Base-by-base conservation (phyloP, 2,888 invertebrate genomes). In the Cheilosia soror region DNA sequence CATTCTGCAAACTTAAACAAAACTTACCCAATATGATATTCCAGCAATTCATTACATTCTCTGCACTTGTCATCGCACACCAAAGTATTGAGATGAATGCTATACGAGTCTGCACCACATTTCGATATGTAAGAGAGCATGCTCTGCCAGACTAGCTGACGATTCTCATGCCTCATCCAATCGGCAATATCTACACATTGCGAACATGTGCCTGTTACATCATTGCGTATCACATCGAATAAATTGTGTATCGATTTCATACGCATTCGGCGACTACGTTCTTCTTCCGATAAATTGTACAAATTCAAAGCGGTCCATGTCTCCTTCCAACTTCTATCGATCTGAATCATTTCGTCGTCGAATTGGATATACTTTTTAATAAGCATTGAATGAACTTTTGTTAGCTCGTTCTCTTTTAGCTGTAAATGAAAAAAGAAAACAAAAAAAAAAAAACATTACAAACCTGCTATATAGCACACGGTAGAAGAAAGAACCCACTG, bases 321-420 rank as follows among this genome's bases (percentile, higher is more conserved):
- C 79, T 93, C 93, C 84, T 93, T 91, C 94, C 94, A 94, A 87
- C 93, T 92, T 33, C 93, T 93, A 82, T 93, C 93, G 76, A 94
- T 92, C 69, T 92, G 92, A 87, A 93, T 93, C 94, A 94, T 94
- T 90, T 94, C 94, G 89, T 94, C 93, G 88, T 94, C 94, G 89
- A 94, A 94, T 82, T 93, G 93, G 84, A 94, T 92, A 88, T 94
- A 94, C 53, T 93, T 93, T 84, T 93, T 93, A 31, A 92, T 91
- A 42, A 92, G 88, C 71, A 90, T 89, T 58, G 91, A 89, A 73
- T 91, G 91, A 55, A 90, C 90, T 89, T 92, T 88, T 90, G 90
- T 89, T 31, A 90, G 85, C 33, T 90, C 91, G 37, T 90, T 89
- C 76, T 91, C 90, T 87, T 92, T 92, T 20, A 92, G 83, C 89